Base-by-base conservation (phyloP, 1,140 invertebrate genomes). In the Nomia melanderi region DNA sequence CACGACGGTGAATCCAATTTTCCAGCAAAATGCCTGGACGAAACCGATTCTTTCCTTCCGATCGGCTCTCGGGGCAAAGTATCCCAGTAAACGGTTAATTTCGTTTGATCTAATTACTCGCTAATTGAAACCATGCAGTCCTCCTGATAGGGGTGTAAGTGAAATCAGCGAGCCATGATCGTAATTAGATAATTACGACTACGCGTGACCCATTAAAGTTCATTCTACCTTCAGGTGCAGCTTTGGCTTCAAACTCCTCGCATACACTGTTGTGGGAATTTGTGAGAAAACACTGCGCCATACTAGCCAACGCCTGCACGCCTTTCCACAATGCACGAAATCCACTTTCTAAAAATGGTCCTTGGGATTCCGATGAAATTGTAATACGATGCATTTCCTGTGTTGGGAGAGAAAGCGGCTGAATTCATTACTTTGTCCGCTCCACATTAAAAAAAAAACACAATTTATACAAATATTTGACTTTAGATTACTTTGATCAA, bases 111-210 rank as follows among this genome's bases (percentile, higher is more conserved):
- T 83, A 83, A 87, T 88, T 82, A 78, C 56, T 59, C 79, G 81
- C 82, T 87, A 86, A 87, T 87, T 86, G 82, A 86, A 86, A 69
- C 67, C 60, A 67, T 36, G 50, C 56, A 67, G 57, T 53, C 70
- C 23, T 33, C 44, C 57, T 11, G 23, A 78, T 47, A 20, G 60
- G 33, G 8, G 14, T 27, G 39, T 56, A 66, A 75, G 53, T 44
- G 39, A 76, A 76, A 50, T 20, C 73, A 44, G 25, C 27, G 23
- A 60, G n/a, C 29, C 54, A 0, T 25, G 41, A 76, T 69, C 23
- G 65, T 50, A 69, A 60, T 76, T 76, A 69, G 63, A 67, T 44
- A 76, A 76, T 69, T 53, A 36, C 54, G 25, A 17, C 36, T 44
- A 11, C 50, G 27, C 23, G 50, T 56, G 54, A 25, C 27, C 39